Evolutionary conservation across 2,797 vertebrate genomes (phyloP).

Genomic region (Xerus rutilus): DNA sequence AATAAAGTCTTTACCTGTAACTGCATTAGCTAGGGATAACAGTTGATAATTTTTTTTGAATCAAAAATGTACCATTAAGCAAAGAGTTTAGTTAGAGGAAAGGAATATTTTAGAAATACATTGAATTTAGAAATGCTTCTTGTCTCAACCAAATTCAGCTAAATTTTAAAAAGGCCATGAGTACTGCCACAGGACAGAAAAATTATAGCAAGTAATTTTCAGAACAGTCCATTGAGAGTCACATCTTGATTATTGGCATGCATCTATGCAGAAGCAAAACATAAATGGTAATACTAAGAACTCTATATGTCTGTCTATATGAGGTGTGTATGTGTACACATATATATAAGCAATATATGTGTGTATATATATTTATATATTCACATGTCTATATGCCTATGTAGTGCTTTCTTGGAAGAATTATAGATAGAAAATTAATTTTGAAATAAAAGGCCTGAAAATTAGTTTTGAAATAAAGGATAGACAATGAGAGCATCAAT

Average conservation of each 20-base stretch:
- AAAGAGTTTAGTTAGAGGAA: background rate
- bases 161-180: background rate
- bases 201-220: background rate
- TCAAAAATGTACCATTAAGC: background rate
- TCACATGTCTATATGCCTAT: background rate
- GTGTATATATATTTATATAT: background rate
- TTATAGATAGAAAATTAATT: background rate
- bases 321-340: background rate
- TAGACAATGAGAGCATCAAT: background rate
- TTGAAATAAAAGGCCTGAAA: background rate
- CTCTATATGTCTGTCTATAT: background rate
- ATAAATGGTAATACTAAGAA: background rate
- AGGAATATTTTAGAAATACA: conserved; percentile 27
- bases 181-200: background rate
- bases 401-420: background rate
- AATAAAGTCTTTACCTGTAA: background rate
- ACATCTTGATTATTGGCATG: background rate
- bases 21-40: background rate
- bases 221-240: background rate
- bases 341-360: background rate
- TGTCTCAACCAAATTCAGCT: background rate
- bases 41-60: background rate
- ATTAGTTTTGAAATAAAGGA: background rate
- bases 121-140: background rate
- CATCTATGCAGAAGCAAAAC: background rate